A percentile compares a stretch with the other conserved stretches of the same genome.
These are phyloP conservation scores for Porites lobata DNA, from an alignment of 92 coral and sea anemone genomes.

Conservation along the genomic window DNA sequence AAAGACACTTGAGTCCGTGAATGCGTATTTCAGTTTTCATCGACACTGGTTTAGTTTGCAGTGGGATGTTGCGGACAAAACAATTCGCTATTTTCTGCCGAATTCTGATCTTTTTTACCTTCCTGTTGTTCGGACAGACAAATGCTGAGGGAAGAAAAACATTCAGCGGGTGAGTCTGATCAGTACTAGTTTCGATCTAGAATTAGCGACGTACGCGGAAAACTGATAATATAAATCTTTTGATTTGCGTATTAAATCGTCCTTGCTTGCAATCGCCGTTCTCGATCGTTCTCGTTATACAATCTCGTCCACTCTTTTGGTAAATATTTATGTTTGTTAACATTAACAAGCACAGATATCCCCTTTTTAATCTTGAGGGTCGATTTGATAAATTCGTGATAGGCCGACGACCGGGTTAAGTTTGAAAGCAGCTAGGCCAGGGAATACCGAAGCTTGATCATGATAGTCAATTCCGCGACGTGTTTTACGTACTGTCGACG, in stretches of 20 bases:
- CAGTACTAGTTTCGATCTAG: background rate
- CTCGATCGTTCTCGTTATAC: background rate
- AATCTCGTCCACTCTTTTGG: no score
- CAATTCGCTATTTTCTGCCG: background rate
- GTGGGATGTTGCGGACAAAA: background rate
- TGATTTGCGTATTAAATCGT: background rate
- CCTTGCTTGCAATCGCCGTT: background rate
- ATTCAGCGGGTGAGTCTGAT: constrained; percentile 14
- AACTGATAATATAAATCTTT: no score
- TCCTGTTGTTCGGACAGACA: background rate
- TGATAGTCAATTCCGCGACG: no score
- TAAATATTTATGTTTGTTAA: no score
- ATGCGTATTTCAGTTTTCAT: background rate
- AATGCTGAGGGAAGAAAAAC: background rate
- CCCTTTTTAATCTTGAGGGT: no score
- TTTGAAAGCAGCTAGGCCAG: no score
- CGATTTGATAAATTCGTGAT: no score
- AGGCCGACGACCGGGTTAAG: no score
- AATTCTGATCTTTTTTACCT: background rate
- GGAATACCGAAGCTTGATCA: no score
- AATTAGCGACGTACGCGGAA: no score
- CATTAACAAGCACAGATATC: no score
- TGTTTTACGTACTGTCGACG: no score
- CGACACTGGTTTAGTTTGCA: background rate
- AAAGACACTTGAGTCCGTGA: background rate